Evolutionary conservation across 2,888 invertebrate species (phyloP), one percentile per base, ranked within the genome.

Genomic region (Drosophila diplacantha): DNA sequence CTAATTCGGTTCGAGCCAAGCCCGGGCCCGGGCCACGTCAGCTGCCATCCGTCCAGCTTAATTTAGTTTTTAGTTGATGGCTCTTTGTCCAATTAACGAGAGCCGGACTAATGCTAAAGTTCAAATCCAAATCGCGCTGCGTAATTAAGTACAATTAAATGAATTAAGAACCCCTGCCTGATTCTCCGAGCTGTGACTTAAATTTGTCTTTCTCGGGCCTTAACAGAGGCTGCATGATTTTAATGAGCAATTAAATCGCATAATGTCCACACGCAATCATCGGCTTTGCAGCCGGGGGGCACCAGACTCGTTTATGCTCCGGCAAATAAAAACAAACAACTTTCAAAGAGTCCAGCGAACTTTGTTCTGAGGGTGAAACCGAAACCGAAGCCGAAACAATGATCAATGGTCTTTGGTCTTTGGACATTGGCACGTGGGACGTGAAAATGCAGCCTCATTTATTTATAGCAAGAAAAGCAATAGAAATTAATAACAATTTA

Each of bases 1-100:
- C 58, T 34, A 58, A 56, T 44, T 37, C 41, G 16, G 11, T 20
- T 34, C 24, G 32, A 18, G 22, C 16, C 35, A 24, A 41, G 58
- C 44, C 57, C 39, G 55, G 18, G 18, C 44, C 57, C 32, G 18
- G 22, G n/a, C 54, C 54, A 43, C 35, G 31, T 29, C 34, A 29
- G 14, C 55, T 24, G 38, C 34, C 32, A 54, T 54, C 55, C 34
- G 34, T 41, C 57, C 41, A 41, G 46, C 35, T 20, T 37, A 29
- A 37, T 34, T 60, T 41, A 29, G 16, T 58, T 62, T 43, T 22
- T n/a, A 35, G 16, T 41, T 66, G 55, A 65, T 47, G 60, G 34
- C 58, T 73, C 62, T 52, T 71, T 76, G 69, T 44, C 53, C 49
- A 71, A 75, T 78, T 80, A 76, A 72, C 65, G 66, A 55, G 68